Evolutionary conservation across 2,888 invertebrate genomes (phyloP).

Genomic region (Lasioglossum villosulum): DNA sequence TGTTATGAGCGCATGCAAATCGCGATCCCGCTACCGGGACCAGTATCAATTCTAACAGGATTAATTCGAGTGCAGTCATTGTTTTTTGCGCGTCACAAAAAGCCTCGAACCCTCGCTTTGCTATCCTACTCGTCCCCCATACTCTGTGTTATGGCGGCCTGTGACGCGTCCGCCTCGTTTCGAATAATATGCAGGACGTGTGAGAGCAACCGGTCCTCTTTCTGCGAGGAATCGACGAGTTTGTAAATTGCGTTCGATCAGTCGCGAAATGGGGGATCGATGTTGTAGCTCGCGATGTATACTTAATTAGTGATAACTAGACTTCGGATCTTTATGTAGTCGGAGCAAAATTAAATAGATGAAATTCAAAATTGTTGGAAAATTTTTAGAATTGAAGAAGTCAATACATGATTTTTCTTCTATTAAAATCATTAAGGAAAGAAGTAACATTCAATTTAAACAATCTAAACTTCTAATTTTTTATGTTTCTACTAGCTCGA

Average conservation of each 20-base stretch:
- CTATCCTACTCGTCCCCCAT: constrained; percentile 25
- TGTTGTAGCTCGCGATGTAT: too few relatives aligned
- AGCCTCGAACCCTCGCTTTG: constrained; percentile 46
- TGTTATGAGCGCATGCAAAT: constrained; percentile 80
- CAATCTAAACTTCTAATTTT: too few relatives aligned
- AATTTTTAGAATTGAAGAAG: too few relatives aligned
- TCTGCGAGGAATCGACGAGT: constrained; percentile 43
- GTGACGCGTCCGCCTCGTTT: constrained; percentile 60
- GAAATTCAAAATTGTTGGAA: too few relatives aligned
- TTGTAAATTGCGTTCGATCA: constrained; percentile 63
- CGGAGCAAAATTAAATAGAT: too few relatives aligned
- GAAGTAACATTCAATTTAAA: too few relatives aligned
- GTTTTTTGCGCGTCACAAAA: constrained; percentile 75
- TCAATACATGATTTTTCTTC: too few relatives aligned
- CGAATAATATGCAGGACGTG: constrained; percentile 62
- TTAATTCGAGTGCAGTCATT: constrained; percentile 79
- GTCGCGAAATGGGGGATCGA: constrained; percentile 28
- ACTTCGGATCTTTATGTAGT: too few relatives aligned
- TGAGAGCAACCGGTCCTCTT: constrained; percentile 24
- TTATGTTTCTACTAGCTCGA: too few relatives aligned
- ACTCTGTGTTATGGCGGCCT: constrained; percentile 42
- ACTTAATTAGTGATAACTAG: too few relatives aligned
- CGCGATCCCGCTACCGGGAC: constrained; percentile 72
- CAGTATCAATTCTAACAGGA: constrained; percentile 79
- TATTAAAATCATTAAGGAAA: too few relatives aligned